These are phyloP conservation scores for Drosophila ustulata DNA, from an alignment of 2,888 invertebrate genomes.

Conservation along the genomic window DNA sequence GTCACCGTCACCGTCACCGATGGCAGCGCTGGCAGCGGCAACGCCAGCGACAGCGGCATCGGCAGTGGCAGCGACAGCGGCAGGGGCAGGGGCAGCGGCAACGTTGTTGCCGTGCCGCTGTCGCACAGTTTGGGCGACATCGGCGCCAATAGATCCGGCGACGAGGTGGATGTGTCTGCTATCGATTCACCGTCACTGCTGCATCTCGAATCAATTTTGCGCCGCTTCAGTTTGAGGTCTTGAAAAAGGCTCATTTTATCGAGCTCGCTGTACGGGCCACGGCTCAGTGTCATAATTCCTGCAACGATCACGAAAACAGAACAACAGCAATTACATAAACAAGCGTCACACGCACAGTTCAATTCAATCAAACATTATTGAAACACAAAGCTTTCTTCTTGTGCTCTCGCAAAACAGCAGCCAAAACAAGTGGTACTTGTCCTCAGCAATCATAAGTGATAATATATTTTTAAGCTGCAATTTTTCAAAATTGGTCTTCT, in stretches of 20 bases:
- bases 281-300: slow-evolving; percentile 99
- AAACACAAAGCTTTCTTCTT: too few species aligned
- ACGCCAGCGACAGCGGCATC: slow-evolving; percentile 65
- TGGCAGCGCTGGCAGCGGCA: slow-evolving; percentile 46
- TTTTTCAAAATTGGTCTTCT: too few species aligned
- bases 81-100: slow-evolving; percentile 63
- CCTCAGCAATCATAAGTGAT: too few species aligned
- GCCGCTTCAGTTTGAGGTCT: slow-evolving; percentile 98
- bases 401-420: too few species aligned
- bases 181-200: slow-evolving; percentile 98
- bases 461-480: too few species aligned
- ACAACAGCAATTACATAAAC: background rate
- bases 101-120: slow-evolving; percentile 72
- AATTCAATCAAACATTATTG: too few species aligned
- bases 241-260: slow-evolving; percentile 99
- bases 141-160: slow-evolving; percentile 93
- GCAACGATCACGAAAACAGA: slow-evolving; percentile 40
- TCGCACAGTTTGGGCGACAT: slow-evolving; percentile 92
- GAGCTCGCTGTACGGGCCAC: slow-evolving; percentile 97
- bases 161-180: slow-evolving; percentile 96
- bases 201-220: slow-evolving; percentile 98
- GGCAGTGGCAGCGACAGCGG: slow-evolving; percentile 58
- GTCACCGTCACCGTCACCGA: slow-evolving; percentile 49
- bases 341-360: background rate
- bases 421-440: too few species aligned